Base-by-base conservation (phyloP, 1,140 invertebrate genomes). In the Pseudomyrmex gracilis region DNA sequence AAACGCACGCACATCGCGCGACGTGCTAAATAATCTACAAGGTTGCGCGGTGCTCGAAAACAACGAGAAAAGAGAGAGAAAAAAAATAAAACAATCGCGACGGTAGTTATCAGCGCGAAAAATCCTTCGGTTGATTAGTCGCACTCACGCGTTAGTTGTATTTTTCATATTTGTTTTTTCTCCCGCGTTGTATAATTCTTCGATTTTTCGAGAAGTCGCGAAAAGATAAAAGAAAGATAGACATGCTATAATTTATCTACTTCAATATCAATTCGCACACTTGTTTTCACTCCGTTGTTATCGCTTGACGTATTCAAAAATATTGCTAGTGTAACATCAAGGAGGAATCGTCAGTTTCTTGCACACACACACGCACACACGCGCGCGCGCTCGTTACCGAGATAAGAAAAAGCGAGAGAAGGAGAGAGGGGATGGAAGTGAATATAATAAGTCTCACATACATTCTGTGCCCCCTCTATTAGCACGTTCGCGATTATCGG, bases 241-340 rank as follows among this genome's bases (percentile, higher is more conserved):
- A 20, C 34, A 7, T 0, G 1, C n/a, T 78, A 22, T 17, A 8
- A 60, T 60, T 80, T 80, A 71, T 80, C 66, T 80, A 58, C 55
- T 80, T 71, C 34, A 34, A 34, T 34, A 34, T 34, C 20, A 51
- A 12, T 70, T 80, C 43, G 20, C 45, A 20, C 9, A 47, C 22
- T 70, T 80, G 22, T 60, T 71, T 80, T 34, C 57, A 51, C 24
- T 60, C 12, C 5, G 34, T 47, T 68, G 17, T 78, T 78, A 71
- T 80, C 43, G 2, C 10, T 4, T n/a, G 20, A 12, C 5, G 12
- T 49, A 58, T 12, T 13, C n/a, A 17, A 71, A 71, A 80, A 70
- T 12, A 70, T 49, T 70, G 10, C 17, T 24, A 47, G 43, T 47
- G 24, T 13, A 17, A 47, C 57, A 58, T 71, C 58, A 58, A 34